Evolutionary conservation across 2,113 vertebrate species (phyloP), one percentile per base, ranked within the genome.

Genomic region (Carassius auratus): DNA sequence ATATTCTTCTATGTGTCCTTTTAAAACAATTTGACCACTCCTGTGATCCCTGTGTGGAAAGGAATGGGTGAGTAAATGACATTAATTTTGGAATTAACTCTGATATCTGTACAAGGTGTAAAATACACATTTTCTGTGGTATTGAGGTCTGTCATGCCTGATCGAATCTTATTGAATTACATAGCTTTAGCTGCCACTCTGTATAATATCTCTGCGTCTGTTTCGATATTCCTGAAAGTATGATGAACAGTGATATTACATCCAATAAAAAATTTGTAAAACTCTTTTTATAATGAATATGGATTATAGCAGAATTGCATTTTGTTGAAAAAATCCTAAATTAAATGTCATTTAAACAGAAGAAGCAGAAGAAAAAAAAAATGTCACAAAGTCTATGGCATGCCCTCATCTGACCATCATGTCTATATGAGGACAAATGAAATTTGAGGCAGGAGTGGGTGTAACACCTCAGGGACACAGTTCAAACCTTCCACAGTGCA

Each of bases 401-500:
- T 71, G 30, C 15, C 62, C 80, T 55, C 5, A 4, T 45, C 48
- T 82, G 80, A 82, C 30, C 30, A 9, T 13, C 17, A 52, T 50
- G 9, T 36, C 45, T 30, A 55, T 26, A 55, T 36, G 23, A 82
- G 26, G 30, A n/a, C 48, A 82, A 68, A 68, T 68, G 1, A 52
- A 68, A 68, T 68, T 30, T 68, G 79, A 81, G 62, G 79, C 13
- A 82, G 45, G 10, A 82, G 64, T 69, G 64, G 79, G 62, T 55
- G 84, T 81, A 71, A 55, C 30, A 80, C 68, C 19, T 61, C 7
- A 71, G 81, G 64, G 86, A 83, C 66, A 59, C 9, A 71, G 57
- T 23, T 62, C 82, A 84, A 57, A 71, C 66, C 23, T 33, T 68
- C 62, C n/a, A 9, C 77, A n/a, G 79, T 84, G 69, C 71, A 81